Conservation (phyloP, 2,797 vertebrate species). For the Pipistrellus kuhlii region DNA sequence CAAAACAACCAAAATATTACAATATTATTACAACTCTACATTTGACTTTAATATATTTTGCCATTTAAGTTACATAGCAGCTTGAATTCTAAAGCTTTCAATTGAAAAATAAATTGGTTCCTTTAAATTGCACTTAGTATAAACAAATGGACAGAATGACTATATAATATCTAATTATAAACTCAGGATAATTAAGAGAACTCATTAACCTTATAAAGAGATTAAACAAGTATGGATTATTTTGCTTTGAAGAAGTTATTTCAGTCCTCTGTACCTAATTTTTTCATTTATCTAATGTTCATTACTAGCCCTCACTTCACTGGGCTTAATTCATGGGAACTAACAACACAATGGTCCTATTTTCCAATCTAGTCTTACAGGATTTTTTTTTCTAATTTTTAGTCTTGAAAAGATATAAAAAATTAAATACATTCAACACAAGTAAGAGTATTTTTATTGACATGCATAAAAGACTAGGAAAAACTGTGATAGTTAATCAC, state of each 20-base stretch:
- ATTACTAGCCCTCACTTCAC: neutral
- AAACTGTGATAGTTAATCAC: neutral
- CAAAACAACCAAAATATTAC: neutral
- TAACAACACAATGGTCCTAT: neutral
- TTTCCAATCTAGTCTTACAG: neutral
- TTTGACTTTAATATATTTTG: constrained; percentile 35
- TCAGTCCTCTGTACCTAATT: neutral
- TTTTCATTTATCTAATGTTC: neutral
- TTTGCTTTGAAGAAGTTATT: constrained; percentile 50
- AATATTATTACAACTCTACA: neutral
- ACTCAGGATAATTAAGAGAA: constrained; percentile 50
- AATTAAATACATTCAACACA: constrained; percentile 17
- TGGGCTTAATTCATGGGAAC: neutral
- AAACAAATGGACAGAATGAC: constrained; percentile 32
- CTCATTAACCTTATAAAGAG: neutral
- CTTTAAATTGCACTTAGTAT: neutral
- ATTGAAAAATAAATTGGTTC: neutral
- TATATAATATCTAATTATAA: constrained; percentile 18
- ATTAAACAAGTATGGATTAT: constrained; percentile 35
- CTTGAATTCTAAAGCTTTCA: constrained; percentile 1
- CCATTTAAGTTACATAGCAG: neutral
- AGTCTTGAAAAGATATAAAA: neutral
- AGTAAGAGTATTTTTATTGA: neutral
- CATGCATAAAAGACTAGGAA: constrained; percentile 29
- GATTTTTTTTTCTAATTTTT: neutral